A percentile compares a stretch with the other conserved stretches of the same genome.
phyloP scores from a whole-genome alignment of 2,797 vertebrate genomes.

The Labeo calbasu region DNA sequence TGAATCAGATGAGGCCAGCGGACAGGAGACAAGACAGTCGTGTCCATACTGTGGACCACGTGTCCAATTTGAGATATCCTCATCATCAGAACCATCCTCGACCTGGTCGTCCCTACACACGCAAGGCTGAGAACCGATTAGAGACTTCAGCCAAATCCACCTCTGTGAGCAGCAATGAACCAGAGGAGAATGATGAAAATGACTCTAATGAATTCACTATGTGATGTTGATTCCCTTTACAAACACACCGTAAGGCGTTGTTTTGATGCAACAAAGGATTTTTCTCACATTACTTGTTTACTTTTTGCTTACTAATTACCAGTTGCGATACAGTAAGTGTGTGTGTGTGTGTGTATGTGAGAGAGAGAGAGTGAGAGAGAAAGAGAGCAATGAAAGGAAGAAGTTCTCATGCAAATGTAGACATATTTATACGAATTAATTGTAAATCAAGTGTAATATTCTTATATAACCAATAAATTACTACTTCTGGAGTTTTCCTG shows the following conservation, averaged over 20 bases:
- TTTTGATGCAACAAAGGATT: neutral
- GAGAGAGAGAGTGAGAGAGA: neutral
- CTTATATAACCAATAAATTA: neutral
- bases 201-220: slow-evolving; percentile 61
- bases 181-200: slow-evolving; percentile 86
- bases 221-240: slow-evolving; percentile 21
- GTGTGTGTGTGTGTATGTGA: neutral
- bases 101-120: slow-evolving; percentile 64
- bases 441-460: slow-evolving; percentile 32
- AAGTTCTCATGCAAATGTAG: slow-evolving; percentile 41
- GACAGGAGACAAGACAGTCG: slow-evolving; percentile 46
- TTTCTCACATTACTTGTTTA: slow-evolving; percentile 18
- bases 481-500: neutral
- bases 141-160: slow-evolving; percentile 67
- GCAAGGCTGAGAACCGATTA: slow-evolving; percentile 71
- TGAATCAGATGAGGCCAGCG: slow-evolving; percentile 60
- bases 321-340: neutral
- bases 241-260: neutral
- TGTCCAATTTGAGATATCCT: slow-evolving; percentile 48
- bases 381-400: slow-evolving; percentile 4
- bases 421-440: slow-evolving; percentile 39
- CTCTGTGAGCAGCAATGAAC: slow-evolving; percentile 75
- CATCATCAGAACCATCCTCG: slow-evolving; percentile 53
- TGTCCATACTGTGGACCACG: slow-evolving; percentile 47
- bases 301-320: slow-evolving; percentile 29